phyloP scores from a whole-genome alignment of 2,113 vertebrate species.

The Limnothrissa miodon region DNA sequence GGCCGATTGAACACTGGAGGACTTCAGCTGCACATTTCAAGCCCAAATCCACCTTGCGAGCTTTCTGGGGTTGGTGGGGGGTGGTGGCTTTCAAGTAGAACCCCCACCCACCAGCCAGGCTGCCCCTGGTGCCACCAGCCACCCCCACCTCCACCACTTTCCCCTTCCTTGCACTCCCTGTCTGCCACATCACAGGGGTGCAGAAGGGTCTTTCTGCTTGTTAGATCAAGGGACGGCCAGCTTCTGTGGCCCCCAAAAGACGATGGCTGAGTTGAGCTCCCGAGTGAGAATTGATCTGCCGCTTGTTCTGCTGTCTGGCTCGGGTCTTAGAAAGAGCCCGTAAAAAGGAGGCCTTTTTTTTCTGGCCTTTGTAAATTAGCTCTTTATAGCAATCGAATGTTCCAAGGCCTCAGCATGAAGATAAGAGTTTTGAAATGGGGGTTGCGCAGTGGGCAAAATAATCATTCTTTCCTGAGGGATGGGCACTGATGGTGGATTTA shows the following conservation, averaged over 20 bases:
- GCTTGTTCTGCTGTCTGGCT: conserved; percentile 45
- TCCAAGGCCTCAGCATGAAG: not conserved
- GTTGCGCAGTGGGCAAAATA: not conserved
- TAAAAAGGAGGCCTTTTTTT: not conserved
- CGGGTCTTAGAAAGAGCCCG: conserved; percentile 24
- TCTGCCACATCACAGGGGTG: conserved; percentile 64
- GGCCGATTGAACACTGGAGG: conserved; percentile 42
- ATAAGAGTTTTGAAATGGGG: conserved; percentile 17
- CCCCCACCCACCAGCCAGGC: conserved; percentile 44
- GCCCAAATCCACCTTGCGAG: conserved; percentile 71
- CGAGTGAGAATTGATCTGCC: conserved; percentile 69
- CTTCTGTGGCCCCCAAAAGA: conserved; percentile 42
- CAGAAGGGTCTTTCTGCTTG: conserved; percentile 67
- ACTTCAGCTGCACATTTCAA: conserved; percentile 65
- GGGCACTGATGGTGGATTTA: not conserved
- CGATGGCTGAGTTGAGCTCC: conserved; percentile 50
- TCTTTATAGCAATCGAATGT: conserved; percentile 36
- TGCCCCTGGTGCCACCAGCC: not conserved
- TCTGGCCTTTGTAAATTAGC: conserved; percentile 38
- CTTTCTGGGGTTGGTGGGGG: too few species aligned
- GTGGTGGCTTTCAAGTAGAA: conserved; percentile 64
- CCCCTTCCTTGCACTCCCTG: conserved; percentile 48
- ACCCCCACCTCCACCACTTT: not conserved
- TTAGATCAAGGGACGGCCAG: conserved; percentile 53
- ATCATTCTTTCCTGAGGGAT: not conserved